phyloP scores from a whole-genome alignment of 2,113 vertebrate genomes.

The Notothenia rossii region DNA sequence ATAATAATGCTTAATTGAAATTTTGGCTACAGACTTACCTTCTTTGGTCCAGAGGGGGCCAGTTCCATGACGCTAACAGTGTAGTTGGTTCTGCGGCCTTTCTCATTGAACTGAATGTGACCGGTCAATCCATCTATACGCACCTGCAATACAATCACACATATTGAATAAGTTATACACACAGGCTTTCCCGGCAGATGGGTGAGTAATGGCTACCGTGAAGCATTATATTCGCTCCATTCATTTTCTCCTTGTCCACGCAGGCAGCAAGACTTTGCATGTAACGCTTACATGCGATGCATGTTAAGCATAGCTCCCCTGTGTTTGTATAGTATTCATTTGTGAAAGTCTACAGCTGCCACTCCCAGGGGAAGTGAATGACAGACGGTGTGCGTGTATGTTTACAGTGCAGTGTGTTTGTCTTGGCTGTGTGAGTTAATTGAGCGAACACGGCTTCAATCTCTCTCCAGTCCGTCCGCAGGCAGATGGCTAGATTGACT shows the following conservation, averaged over 20 bases:
- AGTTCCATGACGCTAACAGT: constrained; percentile 96
- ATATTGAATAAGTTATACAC: not conserved
- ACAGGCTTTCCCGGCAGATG: not conserved
- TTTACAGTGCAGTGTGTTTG: constrained; percentile 72
- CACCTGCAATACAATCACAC: constrained; percentile 84
- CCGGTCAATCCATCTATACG: constrained; percentile 95
- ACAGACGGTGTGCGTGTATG: constrained; percentile 65
- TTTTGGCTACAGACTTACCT: constrained; percentile 82
- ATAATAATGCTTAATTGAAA: not conserved
- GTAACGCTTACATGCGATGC: constrained; percentile 6
- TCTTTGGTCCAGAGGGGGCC: constrained; percentile 92
- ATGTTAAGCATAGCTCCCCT: constrained; percentile 27
- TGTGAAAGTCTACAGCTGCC: constrained; percentile 9
- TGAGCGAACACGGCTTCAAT: constrained; percentile 78
- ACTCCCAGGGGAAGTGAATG: constrained; percentile 57
- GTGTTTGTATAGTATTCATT: constrained; percentile 53
- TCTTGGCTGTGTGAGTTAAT: constrained; percentile 80
- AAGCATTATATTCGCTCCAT: constrained; percentile 7
- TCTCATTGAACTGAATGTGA: constrained; percentile 98
- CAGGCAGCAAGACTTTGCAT: constrained; percentile 18
- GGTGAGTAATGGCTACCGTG: constrained; percentile 18
- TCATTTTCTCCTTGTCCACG: not conserved
- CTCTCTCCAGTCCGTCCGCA: constrained; percentile 76
- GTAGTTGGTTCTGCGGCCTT: constrained; percentile 95
- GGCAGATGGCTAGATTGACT: constrained; percentile 80